Evolutionary conservation across 2,113 vertebrate genomes (phyloP).

Genomic region (Hippopotamus amphibius): DNA sequence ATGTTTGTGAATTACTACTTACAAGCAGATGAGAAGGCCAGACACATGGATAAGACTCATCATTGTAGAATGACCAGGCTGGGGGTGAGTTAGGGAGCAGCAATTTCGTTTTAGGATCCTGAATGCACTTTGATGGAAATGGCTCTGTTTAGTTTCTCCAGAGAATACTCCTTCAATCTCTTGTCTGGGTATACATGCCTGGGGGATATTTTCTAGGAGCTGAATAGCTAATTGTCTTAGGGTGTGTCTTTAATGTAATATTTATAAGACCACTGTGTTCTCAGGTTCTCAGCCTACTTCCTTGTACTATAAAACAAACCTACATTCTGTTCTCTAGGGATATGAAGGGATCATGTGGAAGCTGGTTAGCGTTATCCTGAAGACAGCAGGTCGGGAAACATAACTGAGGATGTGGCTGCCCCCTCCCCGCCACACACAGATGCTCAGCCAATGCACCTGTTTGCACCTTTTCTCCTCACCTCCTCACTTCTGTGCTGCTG

Average conservation of each 20-base stretch:
- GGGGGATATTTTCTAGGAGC: fast-evolving
- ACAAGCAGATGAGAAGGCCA: too few species aligned
- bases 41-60: too few species aligned
- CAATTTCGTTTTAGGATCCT: not conserved
- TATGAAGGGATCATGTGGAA: fast-evolving
- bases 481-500: fast-evolving
- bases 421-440: too few species aligned
- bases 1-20: not conserved
- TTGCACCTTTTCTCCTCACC: not conserved
- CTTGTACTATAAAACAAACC: not conserved
- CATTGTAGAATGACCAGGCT: too few species aligned
- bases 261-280: not conserved
- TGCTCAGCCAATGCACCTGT: too few species aligned
- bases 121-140: not conserved
- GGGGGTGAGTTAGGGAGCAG: too few species aligned
- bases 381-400: too few species aligned
- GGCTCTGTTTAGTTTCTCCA: not conserved
- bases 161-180: not conserved
- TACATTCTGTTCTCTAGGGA: not conserved
- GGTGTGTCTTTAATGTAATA: not conserved
- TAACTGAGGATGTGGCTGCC: too few species aligned
- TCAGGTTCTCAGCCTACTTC: not conserved
- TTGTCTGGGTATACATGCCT: not conserved
- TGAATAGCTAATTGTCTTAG: not conserved
- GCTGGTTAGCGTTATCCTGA: not conserved